These are phyloP conservation scores for Hydrozoanthus tunicans DNA, from an alignment of 64 coral and sea anemone species.

Conservation along the genomic window DNA sequence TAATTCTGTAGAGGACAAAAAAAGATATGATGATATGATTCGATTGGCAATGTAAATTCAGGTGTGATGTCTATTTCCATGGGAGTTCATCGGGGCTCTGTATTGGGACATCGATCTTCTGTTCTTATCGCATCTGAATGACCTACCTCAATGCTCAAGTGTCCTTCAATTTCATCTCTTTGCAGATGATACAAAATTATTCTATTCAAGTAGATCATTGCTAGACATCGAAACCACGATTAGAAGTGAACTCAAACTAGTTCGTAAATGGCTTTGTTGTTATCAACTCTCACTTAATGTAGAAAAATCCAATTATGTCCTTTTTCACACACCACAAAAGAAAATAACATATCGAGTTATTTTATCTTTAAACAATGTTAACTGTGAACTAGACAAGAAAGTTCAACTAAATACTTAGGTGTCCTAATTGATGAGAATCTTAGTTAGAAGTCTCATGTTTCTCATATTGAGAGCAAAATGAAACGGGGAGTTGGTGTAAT, in stretches of 20 bases:
- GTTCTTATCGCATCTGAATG: conserved; percentile 15
- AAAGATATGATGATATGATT: too few species aligned
- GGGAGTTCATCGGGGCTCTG: conserved; percentile 19
- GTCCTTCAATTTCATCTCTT: conserved; percentile 35
- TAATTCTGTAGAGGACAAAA: too few species aligned
- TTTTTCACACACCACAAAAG: conserved; percentile 45
- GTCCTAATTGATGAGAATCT: too few species aligned
- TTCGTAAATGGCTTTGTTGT: conserved; percentile 39
- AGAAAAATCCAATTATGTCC: conserved; percentile 56
- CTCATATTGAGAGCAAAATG: too few species aligned
- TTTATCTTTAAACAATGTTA: conserved; percentile 1
- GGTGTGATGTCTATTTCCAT: conserved; percentile 15
- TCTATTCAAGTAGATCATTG: conserved; percentile 24
- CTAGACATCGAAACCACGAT: conserved; percentile 8
- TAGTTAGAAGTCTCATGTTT: too few species aligned
- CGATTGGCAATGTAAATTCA: conserved; percentile 11
- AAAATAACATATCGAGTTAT: conserved; percentile 4
- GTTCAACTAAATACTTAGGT: neutral
- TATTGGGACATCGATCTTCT: conserved; percentile 12
- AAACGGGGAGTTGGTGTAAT: too few species aligned
- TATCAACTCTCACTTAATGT: conserved; percentile 47
- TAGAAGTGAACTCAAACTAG: conserved; percentile 17
- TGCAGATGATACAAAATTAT: conserved; percentile 29
- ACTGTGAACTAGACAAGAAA: neutral
- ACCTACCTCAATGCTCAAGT: conserved; percentile 23